Evolutionary conservation across 2,113 vertebrate species (phyloP).

Genomic region (Deroptyus accipitrinus): DNA sequence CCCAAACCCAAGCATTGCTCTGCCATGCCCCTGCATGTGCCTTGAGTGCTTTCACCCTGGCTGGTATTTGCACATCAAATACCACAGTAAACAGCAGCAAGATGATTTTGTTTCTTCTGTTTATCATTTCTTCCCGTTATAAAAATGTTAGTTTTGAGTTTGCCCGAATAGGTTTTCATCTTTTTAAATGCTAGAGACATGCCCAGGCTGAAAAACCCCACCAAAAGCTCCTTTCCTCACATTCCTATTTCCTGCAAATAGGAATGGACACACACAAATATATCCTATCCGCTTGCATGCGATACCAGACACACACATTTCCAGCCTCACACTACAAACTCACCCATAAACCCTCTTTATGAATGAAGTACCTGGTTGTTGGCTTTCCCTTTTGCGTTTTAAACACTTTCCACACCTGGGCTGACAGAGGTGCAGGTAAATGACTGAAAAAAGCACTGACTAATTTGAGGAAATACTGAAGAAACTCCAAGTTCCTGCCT

Average conservation of each 20-base stretch:
- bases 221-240: not conserved
- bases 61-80: not conserved
- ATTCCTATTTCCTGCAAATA: not conserved
- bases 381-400: not conserved
- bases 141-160: not conserved
- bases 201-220: not conserved
- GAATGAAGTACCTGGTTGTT: not conserved
- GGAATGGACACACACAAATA: fast-evolving
- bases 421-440: not conserved
- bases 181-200: not conserved
- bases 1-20: not conserved
- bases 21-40: not conserved
- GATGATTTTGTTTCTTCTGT: not conserved
- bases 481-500: conserved; percentile 77
- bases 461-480: conserved; percentile 81
- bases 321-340: not conserved
- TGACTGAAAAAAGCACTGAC: not conserved
- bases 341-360: not conserved
- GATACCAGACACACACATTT: not conserved
- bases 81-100: not conserved
- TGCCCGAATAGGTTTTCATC: not conserved
- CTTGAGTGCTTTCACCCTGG: not conserved
- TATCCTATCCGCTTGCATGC: not conserved
- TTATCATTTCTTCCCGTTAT: not conserved
- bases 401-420: not conserved